Evolutionary conservation across 2,797 vertebrate species (phyloP), one percentile per base, ranked within the genome.

Genomic region (Rhinogobio ventralis): DNA sequence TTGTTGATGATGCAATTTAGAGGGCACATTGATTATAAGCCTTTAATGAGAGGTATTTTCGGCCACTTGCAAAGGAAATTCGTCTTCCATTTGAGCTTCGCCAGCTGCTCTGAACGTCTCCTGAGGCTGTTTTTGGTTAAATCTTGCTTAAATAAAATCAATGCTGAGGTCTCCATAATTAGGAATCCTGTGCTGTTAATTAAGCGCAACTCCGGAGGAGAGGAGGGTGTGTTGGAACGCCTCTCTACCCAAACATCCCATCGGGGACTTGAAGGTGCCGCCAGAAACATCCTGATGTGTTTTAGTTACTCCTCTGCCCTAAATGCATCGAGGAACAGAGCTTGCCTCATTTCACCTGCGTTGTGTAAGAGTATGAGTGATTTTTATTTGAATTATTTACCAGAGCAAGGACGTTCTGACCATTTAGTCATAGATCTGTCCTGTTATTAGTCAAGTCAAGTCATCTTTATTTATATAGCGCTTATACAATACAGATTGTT

Each of bases 121-220:
- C 28, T 8, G 73, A 86, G 82, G 87, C 76, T 53, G 49, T 71
- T 74, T 82, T 86, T 76, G 66, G 81, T 86, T 71, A 68, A 86
- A 85, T 85, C 60, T 81, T 51, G 62, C 80, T 86, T 84, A 85
- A 85, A 82, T 88, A 84, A 86, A 88, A 86, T 85, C 72, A 69
- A 75, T 85, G 79, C 79, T 33, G 73, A 87, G 87, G 82, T 81
- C 62, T 85, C 67, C 55, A 14, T 85, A 82, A 86, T 88, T 86
- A 82, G 51, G 78, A 83, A 39, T 82, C 28, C 75, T 36, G 36
- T 36, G 53, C 67, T 80, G 79, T 82, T 88, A 85, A 88, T 87
- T 86, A 86, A 81, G 69, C 36, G 23, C 14, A 3, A 82, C 81
- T 80, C 62, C 25, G 45, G 69, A 71, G 64, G 82, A 76, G 57